Evolutionary conservation across 2,113 vertebrate species (phyloP).

Genomic region (Ceyx melanurus): DNA sequence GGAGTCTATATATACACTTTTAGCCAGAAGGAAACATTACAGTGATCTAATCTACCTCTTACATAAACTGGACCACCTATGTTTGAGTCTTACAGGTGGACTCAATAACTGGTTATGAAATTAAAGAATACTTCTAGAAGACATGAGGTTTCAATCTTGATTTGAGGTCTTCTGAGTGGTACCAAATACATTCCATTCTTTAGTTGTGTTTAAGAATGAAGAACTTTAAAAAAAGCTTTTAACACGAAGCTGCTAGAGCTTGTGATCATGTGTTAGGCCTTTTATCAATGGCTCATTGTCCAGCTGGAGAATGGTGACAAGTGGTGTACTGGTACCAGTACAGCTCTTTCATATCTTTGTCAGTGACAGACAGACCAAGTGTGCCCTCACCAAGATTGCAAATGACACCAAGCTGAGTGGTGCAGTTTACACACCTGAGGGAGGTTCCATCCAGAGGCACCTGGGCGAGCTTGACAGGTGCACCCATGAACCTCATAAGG

Average conservation of each 20-base stretch:
- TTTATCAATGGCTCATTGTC: neutral
- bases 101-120: slow-evolving; percentile 35
- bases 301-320: neutral
- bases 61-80: neutral
- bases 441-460: neutral
- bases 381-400: neutral
- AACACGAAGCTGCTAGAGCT: neutral
- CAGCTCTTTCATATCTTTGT: neutral
- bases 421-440: neutral
- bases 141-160: slow-evolving; percentile 10
- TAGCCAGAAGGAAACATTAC: neutral
- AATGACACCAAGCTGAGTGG: neutral
- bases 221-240: slow-evolving; percentile 6
- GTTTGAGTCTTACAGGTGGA: slow-evolving; percentile 17
- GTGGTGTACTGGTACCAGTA: neutral
- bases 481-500: neutral
- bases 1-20: neutral
- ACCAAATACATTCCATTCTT: neutral
- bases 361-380: neutral
- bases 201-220: neutral
- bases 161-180: neutral
- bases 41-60: neutral
- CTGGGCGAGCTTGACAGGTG: neutral
- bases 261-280: neutral
- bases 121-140: neutral